Evolutionary conservation across 2,797 vertebrate genomes (phyloP).

Genomic region (Champsocephalus esox): DNA sequence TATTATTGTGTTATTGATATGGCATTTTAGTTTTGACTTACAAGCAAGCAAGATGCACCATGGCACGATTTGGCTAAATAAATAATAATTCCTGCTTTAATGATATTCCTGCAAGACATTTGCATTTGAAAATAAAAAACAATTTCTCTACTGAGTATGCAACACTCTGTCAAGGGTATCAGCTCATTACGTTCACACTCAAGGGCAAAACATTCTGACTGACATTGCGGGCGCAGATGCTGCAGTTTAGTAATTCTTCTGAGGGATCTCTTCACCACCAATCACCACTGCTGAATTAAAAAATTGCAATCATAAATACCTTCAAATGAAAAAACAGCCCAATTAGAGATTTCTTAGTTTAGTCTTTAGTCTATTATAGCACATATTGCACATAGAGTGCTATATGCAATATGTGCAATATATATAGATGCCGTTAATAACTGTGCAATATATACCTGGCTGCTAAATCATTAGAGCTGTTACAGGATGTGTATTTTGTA

Average conservation of each 20-base stretch:
- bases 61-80: constrained; percentile 7
- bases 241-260: constrained; percentile 43
- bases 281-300: constrained; percentile 33
- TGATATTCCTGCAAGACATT: constrained; percentile 20
- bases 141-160: constrained; percentile 28
- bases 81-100: background rate
- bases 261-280: constrained; percentile 20
- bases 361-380: background rate
- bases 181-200: constrained; percentile 46
- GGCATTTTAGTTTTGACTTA: background rate
- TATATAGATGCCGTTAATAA: too few relatives aligned
- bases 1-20: background rate
- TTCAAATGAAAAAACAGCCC: background rate
- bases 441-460: too few relatives aligned
- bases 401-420: too few relatives aligned
- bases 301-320: constrained; percentile 9
- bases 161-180: constrained; percentile 46
- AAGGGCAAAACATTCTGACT: constrained; percentile 50
- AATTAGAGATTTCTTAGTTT: background rate
- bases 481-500: too few relatives aligned
- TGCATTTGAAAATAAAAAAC: constrained; percentile 28
- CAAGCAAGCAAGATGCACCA: background rate
- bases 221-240: constrained; percentile 48
- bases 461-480: too few relatives aligned
- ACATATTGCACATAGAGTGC: too few relatives aligned